Evolutionary conservation across 2,888 invertebrate genomes (phyloP).

Genomic region (Parnassius glacialis): DNA sequence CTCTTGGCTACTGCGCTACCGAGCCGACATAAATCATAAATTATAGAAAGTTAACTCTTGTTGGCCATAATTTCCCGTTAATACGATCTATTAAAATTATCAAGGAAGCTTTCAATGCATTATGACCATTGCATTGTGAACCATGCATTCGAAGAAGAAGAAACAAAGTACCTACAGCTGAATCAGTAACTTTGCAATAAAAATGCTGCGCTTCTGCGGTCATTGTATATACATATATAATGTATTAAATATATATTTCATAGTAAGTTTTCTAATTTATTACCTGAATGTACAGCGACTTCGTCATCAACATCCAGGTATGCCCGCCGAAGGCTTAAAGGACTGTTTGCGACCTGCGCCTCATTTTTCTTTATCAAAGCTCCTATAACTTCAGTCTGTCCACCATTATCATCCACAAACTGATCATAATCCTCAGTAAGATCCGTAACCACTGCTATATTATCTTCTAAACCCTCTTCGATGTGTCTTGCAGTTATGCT

Average conservation of each 20-base stretch:
- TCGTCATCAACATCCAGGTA: conserved; percentile 84
- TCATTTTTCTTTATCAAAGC: conserved; percentile 74
- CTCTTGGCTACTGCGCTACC: too few species aligned
- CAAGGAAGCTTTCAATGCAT: too few species aligned
- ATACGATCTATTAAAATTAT: too few species aligned
- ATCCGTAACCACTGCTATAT: conserved; percentile 59
- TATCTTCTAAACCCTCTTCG: conserved; percentile 69
- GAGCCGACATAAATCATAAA: too few species aligned
- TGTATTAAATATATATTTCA: not conserved
- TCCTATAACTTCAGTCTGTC: conserved; percentile 64
- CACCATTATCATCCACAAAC: conserved; percentile 65
- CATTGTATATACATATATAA: not conserved
- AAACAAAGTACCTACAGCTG: too few species aligned
- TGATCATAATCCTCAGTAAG: conserved; percentile 67
- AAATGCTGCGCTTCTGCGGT: not conserved
- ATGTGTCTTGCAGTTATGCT: conserved; percentile 78
- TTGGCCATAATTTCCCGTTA: too few species aligned
- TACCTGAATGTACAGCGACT: conserved; percentile 87
- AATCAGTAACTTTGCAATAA: not conserved
- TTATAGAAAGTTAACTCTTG: too few species aligned
- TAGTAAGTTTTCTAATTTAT: conserved; percentile 61
- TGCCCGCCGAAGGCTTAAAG: conserved; percentile 69
- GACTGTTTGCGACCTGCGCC: conserved; percentile 66
- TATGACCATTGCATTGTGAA: too few species aligned
- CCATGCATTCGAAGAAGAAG: too few species aligned